Evolutionary conservation across 2,113 vertebrate genomes (phyloP).

Genomic region (Brienomyrus brachyistius): DNA sequence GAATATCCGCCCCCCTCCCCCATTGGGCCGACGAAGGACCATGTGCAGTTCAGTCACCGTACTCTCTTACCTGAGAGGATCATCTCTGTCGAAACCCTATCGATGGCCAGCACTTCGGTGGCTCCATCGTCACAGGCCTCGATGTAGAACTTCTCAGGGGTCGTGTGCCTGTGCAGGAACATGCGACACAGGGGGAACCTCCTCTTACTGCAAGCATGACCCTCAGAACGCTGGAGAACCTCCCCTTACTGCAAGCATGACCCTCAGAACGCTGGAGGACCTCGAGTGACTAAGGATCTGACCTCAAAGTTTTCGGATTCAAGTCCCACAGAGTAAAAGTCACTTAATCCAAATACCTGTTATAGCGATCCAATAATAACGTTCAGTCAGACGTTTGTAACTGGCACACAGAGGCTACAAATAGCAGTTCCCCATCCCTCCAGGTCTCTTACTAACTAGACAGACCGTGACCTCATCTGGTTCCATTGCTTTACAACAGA

Average conservation of each 20-base stretch:
- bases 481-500: neutral
- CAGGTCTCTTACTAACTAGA: neutral
- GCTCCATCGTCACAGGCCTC: constrained; percentile 82
- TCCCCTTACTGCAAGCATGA: neutral
- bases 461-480: neutral
- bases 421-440: neutral
- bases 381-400: neutral
- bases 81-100: constrained; percentile 88
- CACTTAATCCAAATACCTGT: neutral
- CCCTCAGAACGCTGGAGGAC: neutral
- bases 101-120: constrained; percentile 80
- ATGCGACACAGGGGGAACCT: neutral
- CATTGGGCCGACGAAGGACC: neutral
- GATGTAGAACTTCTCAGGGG: constrained; percentile 86
- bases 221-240: neutral
- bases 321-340: neutral
- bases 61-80: constrained; percentile 73
- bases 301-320: neutral
- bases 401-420: neutral
- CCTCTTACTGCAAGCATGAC: neutral
- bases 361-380: neutral
- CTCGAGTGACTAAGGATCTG: neutral
- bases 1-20: neutral
- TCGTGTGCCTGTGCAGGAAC: constrained; percentile 66
- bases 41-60: neutral